Base-by-base conservation (phyloP, 1,140 invertebrate genomes). In the Battus philenor region DNA sequence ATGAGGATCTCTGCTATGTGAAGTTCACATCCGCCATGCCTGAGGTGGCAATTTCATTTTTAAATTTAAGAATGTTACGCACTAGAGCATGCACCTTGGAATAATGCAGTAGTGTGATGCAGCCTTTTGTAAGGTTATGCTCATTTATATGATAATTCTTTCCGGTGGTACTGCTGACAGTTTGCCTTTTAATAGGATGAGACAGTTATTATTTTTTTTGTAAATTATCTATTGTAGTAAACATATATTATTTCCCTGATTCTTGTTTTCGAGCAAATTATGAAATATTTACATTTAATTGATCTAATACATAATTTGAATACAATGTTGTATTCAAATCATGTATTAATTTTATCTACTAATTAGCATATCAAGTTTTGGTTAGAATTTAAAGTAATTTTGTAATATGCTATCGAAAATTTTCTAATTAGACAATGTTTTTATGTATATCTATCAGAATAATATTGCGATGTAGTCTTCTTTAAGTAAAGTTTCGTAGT, bases 1-100 rank as follows among this genome's bases (percentile, higher is more conserved):
- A 96, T 78, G 94, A 95, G 86, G 93, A 95, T 81, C 89, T 96
- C 36, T 95, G 94, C 87, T 95, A 94, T 78, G 92, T 95, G 52
- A 94, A 93, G 53, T 92, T 94, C 76, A 89, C 90, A 46, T 87
- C 90, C 20, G 85, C 87, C 44, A 68, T 79, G 71, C 87, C 89
- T 31, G 91, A 93, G 91, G 91, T 90, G 75, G 64, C 52, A 44
- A 32, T 41, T 33, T 47, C 13, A 9, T 24, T 16, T 31, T 34
- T 31, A 32, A 29, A 26, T 27, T 10, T 15, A 38, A 20, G 15
- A 2, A 31, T 30, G 36, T 32, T 15, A 32, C 30, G 29, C 47
- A 30, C 26, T 22, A 39, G 32, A 10, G 38, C 30, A 44, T 43
- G 47, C 39, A 33, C 31, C 31, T 31, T 41, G 38, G 38, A 24